Conservation (phyloP, 2,797 vertebrate genomes). For the Sebastes diploproa region DNA sequence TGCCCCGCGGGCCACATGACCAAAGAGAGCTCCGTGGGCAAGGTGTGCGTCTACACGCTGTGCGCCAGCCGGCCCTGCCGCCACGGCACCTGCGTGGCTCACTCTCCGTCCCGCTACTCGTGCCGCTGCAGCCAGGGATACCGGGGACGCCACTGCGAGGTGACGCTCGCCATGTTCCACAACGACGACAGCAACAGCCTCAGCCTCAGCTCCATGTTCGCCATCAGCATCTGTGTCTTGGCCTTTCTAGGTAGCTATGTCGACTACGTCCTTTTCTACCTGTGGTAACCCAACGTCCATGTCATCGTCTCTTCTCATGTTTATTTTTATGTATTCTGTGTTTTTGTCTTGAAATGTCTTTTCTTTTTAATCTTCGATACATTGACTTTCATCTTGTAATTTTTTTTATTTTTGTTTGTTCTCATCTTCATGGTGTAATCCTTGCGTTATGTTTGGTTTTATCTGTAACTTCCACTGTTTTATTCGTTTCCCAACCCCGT, state of each 20-base stretch:
- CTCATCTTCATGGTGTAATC: constrained; percentile 16
- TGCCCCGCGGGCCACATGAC: constrained; percentile 88
- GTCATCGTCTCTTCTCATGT: not conserved
- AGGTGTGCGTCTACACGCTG: constrained; percentile 84
- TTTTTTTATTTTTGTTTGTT: constrained; percentile 20
- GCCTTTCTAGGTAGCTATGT: constrained; percentile 91
- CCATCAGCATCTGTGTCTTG: constrained; percentile 92
- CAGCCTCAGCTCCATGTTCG: constrained; percentile 91
- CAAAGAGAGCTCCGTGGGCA: constrained; percentile 82
- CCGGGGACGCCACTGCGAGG: constrained; percentile 85
- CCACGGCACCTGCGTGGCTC: constrained; percentile 87
- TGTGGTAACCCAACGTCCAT: constrained; percentile 75
- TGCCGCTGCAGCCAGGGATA: constrained; percentile 90
- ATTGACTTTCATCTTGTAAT: not conserved
- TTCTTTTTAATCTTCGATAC: constrained; percentile 11
- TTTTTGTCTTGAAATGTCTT: not conserved
- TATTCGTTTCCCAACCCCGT: constrained; percentile 24
- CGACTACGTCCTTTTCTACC: constrained; percentile 81
- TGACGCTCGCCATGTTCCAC: constrained; percentile 85
- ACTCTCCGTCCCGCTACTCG: constrained; percentile 85
- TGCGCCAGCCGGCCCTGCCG: constrained; percentile 88
- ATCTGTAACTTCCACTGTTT: constrained; percentile 32
- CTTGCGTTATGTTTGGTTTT: constrained; percentile 14
- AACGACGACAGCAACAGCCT: constrained; percentile 83
- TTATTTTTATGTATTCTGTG: not conserved